Conservation (phyloP, 2,888 invertebrate genomes). For the Quadroppia sp. region DNA sequence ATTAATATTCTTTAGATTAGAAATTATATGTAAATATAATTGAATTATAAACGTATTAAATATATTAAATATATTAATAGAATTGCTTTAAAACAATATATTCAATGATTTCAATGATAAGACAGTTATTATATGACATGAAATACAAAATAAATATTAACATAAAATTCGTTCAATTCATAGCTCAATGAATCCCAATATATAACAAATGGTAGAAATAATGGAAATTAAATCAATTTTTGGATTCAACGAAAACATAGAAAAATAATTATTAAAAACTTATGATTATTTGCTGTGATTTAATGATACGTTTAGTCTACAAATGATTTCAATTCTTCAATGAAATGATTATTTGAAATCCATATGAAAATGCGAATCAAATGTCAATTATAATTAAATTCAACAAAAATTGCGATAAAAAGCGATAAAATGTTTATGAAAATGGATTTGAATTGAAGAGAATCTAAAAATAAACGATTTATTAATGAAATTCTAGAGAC, state of each 20-base stretch:
- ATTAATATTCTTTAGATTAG: not conserved
- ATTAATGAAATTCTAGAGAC: not conserved
- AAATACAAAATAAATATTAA: not conserved
- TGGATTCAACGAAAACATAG: not conserved
- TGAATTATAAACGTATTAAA: not conserved
- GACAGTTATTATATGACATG: not conserved
- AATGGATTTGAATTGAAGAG: not conserved
- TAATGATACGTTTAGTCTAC: not conserved
- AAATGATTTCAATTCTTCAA: not conserved
- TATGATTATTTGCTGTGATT: not conserved
- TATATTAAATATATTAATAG: conserved; percentile 1
- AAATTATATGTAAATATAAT: not conserved
- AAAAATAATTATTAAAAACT: not conserved
- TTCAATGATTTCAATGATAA: not conserved
- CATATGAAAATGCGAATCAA: not conserved
- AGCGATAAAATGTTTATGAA: not conserved
- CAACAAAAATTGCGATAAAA: not conserved
- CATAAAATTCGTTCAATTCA: not conserved
- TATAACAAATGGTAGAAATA: not conserved
- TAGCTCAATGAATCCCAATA: not conserved
- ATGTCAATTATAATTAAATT: not conserved
- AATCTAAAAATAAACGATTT: not conserved
- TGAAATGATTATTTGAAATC: not conserved
- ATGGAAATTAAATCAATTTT: not conserved
- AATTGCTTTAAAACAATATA: not conserved